Percentiles rank a stretch among this genome's conserved stretches.
phyloP scores from a whole-genome alignment of 2,797 vertebrate species.

The Botia kubotai region DNA sequence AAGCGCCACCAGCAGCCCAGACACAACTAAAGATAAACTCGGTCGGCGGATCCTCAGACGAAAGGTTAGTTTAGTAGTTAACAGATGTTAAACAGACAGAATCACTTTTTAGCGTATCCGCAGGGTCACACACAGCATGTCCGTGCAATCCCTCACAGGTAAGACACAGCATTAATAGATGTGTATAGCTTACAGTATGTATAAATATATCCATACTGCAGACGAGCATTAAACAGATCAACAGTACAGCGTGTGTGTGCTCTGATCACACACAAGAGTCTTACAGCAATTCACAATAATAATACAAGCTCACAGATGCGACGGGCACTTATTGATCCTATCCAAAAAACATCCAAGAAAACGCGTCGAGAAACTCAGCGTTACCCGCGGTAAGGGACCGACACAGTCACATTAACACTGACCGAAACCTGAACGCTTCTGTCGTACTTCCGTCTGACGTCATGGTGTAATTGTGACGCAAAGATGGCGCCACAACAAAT shows the following conservation, averaged over 20 bases:
- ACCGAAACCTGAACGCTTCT: not conserved
- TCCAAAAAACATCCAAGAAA: not conserved
- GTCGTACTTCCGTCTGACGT: constrained; percentile 46
- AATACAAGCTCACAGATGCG: not conserved
- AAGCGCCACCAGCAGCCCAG: constrained; percentile 52
- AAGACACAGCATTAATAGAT: not conserved
- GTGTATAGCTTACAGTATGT: not conserved
- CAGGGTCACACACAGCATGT: constrained; percentile 64
- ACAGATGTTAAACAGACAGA: constrained; percentile 10
- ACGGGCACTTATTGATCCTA: not conserved
- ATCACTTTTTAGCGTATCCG: constrained; percentile 20
- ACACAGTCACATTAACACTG: not conserved
- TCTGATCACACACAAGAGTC: not conserved
- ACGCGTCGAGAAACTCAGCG: not conserved
- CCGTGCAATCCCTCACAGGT: constrained; percentile 69
- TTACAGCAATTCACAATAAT: not conserved
- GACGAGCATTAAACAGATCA: not conserved
- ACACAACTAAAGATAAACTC: constrained; percentile 52
- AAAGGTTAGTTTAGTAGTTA: not conserved
- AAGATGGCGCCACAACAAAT: not conserved
- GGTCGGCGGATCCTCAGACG: constrained; percentile 46
- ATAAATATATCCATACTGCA: not conserved
- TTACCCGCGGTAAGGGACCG: not conserved
- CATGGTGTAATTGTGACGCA: constrained; percentile 46
- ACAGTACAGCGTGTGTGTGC: not conserved